Base-by-base conservation (phyloP, 2,797 vertebrate species). In the Spondyliosoma cantharus region DNA sequence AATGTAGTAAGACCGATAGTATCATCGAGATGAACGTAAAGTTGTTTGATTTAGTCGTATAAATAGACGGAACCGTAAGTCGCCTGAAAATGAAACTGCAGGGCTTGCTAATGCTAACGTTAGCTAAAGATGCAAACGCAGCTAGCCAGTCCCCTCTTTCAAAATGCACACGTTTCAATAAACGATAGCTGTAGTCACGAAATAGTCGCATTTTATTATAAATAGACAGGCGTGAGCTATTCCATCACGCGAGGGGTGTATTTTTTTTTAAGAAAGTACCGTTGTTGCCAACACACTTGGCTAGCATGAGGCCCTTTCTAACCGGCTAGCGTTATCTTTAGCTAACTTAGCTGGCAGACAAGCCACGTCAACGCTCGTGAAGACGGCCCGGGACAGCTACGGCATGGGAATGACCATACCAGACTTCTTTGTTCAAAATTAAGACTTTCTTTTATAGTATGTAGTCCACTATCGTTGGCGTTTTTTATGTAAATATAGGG, bases 291-390 rank as follows among this genome's bases (percentile, higher is more conserved):
- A 5, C 14, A 57, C 56, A 32, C 5, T 71, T 83, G 37, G 37
- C 37, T 37, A 85, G 74, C 86, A 64, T 57, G 63, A 90, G 93
- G 93, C 90, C 92, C 77, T 27, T 66, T 49, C 54, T 45, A 81
- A 59, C 87, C 90, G 88, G 90, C 84, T 90, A 91, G 80, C 85
- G 32, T 58, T 74, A 52, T 78, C 65, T 77, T 69, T 70, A 83
- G 90, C 88, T 89, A 37, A 37, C 37, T 37, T 37, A 83, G 83
- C 84, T 86, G 79, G 80, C 53, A 79, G 77, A 86, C 58, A 4
- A 92, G 93, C 93, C 93, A 94, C 93, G 93, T 94, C 93, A 93
- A 93, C 92, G 92, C 85, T 86, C 46, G 49, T 29, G 19, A 78
- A 76, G 62, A 79, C 71, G 72, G 61, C 52, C 70, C 27, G 24